Evolutionary conservation across 2,797 vertebrate species (phyloP), one percentile per base, ranked within the genome.

Genomic region (Mionectes olivaceus): DNA sequence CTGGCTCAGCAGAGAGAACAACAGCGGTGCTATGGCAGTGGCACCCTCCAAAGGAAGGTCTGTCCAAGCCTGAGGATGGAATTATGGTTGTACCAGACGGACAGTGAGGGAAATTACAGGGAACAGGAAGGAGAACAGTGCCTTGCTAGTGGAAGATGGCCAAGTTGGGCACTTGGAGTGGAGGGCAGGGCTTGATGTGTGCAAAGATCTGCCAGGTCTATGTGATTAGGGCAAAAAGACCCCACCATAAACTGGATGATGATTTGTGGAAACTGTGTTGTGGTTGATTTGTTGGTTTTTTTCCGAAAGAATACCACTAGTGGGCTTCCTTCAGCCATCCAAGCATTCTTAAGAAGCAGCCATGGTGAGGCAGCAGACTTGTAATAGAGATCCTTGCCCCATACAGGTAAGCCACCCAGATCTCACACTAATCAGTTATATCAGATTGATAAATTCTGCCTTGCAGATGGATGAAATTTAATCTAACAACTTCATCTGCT

Each of bases 11-110:
- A 79, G 39, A 46, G 19, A 61, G 44, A 21, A 44, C 18, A 60
- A 11, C 8, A 17, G 8, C 17, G 5, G 4, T 15, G 5, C 5
- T 7, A 9, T 1, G 1, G 7, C 28, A 6, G 30, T 8, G 16
- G 13, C 18, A 24, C 1, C 2, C 30, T 46, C 13, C 35, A 59
- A 47, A 50, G 24, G 37, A 7, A 44, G 24, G 13, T 35, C 24
- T 69, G 8, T 12, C n/a, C 50, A 53, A 68, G 39, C 32, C 23
- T 47, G 39, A 60, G n/a, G 37, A 79, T 11, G 18, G 23, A 65
- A 11, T 7, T 4, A 3, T 7, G 7, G 15, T 19, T 30, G 27
- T 28, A 27, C 50, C 2, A 1, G 56, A 12, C 7, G 18, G 41
- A 28, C 30, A 76, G 15, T 15, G 28, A 82, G 32, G 7, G 47